These are phyloP conservation scores for Sesamia nonagrioides DNA, from an alignment of 1,140 invertebrate genomes.

Conservation along the genomic window DNA sequence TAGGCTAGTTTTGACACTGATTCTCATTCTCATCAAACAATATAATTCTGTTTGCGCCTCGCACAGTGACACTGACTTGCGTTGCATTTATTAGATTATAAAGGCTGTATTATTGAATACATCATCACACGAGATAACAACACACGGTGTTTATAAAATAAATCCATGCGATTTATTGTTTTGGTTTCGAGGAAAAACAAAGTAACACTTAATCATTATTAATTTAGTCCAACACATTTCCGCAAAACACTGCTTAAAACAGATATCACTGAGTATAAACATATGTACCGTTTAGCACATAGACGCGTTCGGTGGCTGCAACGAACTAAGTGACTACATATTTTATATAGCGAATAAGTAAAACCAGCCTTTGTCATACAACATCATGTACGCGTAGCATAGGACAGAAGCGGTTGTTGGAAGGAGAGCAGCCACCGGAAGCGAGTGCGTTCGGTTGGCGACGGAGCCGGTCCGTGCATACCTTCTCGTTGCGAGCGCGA, in stretches of 20 bases:
- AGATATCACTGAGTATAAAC: constrained; percentile 49
- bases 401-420: constrained; percentile 55
- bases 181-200: constrained; percentile 54
- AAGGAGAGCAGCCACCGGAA: constrained; percentile 81
- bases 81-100: constrained; percentile 14
- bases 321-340: constrained; percentile 45
- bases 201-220: constrained; percentile 44
- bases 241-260: constrained; percentile 43
- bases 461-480: constrained; percentile 70
- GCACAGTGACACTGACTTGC: background rate
- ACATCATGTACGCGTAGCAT: constrained; percentile 49
- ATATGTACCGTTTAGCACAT: constrained; percentile 56
- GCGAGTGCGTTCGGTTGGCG: constrained; percentile 69
- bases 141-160: constrained; percentile 54
- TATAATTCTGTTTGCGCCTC: background rate
- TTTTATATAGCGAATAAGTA: constrained; percentile 34
- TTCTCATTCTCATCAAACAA: background rate
- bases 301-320: constrained; percentile 63
- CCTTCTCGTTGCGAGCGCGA: constrained; percentile 85
- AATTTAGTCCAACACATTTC: constrained; percentile 76
- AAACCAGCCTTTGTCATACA: constrained; percentile 32
- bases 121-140: constrained; percentile 59
- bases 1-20: background rate
- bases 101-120: constrained; percentile 49
- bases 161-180: constrained; percentile 52